These are phyloP conservation scores for Umimayanthus chanpuru DNA, from an alignment of 92 coral and sea anemone species.

Conservation along the genomic window DNA sequence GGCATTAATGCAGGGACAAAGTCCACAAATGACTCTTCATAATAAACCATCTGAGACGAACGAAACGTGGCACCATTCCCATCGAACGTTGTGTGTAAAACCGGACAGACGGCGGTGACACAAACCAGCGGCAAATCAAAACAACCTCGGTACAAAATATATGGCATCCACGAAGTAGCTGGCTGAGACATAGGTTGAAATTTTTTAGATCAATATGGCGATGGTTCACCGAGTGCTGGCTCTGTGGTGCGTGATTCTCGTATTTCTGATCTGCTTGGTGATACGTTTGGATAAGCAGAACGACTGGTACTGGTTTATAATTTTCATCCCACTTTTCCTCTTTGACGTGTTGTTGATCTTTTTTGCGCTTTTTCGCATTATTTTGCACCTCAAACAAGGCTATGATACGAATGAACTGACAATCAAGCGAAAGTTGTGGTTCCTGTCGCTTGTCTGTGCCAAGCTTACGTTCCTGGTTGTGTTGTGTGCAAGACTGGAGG, in stretches of 20 bases:
- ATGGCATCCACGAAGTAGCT: background rate
- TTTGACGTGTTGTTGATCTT: slow-evolving; percentile 70
- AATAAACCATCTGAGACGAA: slow-evolving; percentile 3
- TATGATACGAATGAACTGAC: slow-evolving; percentile 61
- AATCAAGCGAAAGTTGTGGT: slow-evolving; percentile 82
- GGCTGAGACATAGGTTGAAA: too few species aligned
- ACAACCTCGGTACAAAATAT: background rate
- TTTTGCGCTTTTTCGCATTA: slow-evolving; percentile 64
- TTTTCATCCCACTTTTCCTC: slow-evolving; percentile 81
- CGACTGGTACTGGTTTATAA: slow-evolving; percentile 86
- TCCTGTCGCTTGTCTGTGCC: slow-evolving; percentile 65
- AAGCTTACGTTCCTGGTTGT: slow-evolving; percentile 81
- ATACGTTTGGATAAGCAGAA: slow-evolving; percentile 87
- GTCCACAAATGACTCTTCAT: background rate
- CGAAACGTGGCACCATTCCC: background rate
- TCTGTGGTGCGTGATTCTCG: slow-evolving; percentile 85
- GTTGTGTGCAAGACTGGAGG: slow-evolving; percentile 80
- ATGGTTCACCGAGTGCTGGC: slow-evolving; percentile 71
- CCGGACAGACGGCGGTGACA: background rate
- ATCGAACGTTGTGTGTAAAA: background rate
- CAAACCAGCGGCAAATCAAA: slow-evolving; percentile 38
- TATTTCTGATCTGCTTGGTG: slow-evolving; percentile 81
- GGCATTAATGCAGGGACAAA: background rate
- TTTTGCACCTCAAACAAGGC: slow-evolving; percentile 76
- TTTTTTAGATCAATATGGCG: slow-evolving; percentile 65